Evolutionary conservation across 2,888 invertebrate genomes (phyloP), one percentile per base, ranked within the genome.

Genomic region (Drosophila kuntzei): DNA sequence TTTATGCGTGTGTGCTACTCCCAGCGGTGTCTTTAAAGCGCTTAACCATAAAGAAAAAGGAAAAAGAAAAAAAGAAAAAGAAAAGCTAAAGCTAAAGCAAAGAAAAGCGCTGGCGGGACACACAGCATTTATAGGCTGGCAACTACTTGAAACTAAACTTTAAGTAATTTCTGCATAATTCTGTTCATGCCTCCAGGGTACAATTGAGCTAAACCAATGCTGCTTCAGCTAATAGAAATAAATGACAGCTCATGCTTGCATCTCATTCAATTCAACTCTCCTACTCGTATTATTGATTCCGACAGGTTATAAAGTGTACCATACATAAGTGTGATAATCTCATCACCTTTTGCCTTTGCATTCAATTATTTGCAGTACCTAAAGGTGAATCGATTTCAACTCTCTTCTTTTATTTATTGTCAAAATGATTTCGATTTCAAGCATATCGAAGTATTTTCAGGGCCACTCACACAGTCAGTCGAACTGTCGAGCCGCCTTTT

Each of bases 11-110:
- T 65, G 61, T 54, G 59, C 41, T 53, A 50, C 62, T 83, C 83
- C 89, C 83, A 77, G 65, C 82, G 87, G 83, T 80, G 85, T 87
- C 88, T 80, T 83, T 83, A 83, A 83, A 84, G 85, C 87, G 88
- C 86, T 87, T 85, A 81, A 66, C 68, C 86, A 69, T 63, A 70
- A 71, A 74, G 78, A 65, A 62, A 62, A 39, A 47, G 61, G 61
- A 36, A 53, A 34, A 49, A 12, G 18, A 2, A 22, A 11, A 8
- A 32, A 67, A 51, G 63, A 67, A 65, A 55, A 57, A 58, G 27
- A 32, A 39, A 74, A 69, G 47, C 34, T 37, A 64, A 51, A 29
- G 29, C 29, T 4, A 34, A 32, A 32, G 32, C 32, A 11, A 74
- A 69, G 51, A 39, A 43, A 63, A 55, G 36, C 47, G 55, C 50